Base-by-base conservation (phyloP, 2,797 vertebrate genomes). In the Apogon talboti region DNA sequence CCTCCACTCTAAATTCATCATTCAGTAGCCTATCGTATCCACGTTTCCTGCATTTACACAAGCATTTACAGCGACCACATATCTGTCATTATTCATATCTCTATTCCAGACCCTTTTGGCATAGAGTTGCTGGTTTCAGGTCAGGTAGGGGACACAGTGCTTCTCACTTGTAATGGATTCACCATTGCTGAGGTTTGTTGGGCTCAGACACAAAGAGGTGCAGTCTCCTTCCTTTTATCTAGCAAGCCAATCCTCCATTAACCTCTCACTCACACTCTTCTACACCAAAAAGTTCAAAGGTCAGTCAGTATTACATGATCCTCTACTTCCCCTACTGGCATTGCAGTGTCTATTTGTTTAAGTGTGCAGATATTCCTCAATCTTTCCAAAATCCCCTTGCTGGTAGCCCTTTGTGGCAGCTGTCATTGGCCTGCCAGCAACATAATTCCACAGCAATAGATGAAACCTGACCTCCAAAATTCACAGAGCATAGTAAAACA, bases 101-200 rank as follows among this genome's bases (percentile, higher is more conserved):
- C 43, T 80, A 78, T 85, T 88, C 83, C 87, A 91, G 86, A 85
- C 81, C 76, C 59, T 78, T 80, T 79, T 87, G 87, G 87, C 78
- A 2, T 68, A 62, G 78, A 74, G 62, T 68, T 71, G 77, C 68
- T 43, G 53, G 64, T 87, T 83, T 87, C 82, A 85, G 91, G 90
- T 93, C 89, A 91, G 85, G 68, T 72, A 81, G 76, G 69, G 89
- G 88, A 90, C 92, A 89, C 61, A 24, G 65, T 19, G 69, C 78
- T 79, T 82, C 76, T 82, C 71, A 52, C 62, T 87, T 89, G 85
- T 91, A 90, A 92, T 91, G 89, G 88, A 90, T 91, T 92, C 88
- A 83, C 89, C 88, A 90, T 90, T 4, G 72, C 76, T 85, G 85
- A 85, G 77, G 74, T 85, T 80, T 83, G 76, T 70, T 83, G 77